Base-by-base conservation (phyloP, 2,888 invertebrate genomes). In the Torymus aiolomorphi region DNA sequence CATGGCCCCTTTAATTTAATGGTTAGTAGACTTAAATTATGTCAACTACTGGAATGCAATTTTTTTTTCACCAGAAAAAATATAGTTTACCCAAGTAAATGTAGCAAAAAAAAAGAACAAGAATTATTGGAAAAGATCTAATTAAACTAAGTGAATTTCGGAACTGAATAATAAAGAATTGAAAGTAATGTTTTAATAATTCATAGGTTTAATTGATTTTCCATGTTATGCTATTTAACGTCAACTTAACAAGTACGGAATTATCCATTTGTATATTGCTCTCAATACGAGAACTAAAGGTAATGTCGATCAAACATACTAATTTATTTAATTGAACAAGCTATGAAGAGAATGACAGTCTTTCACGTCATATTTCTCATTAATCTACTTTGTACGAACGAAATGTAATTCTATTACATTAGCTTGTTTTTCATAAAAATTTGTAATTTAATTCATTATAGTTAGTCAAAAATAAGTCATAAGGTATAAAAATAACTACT, bases 1-100 rank as follows among this genome's bases (percentile, higher is more conserved):
- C 76, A 67, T 78, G 52, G 80, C 62, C 66, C 66, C 54, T 74
- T 71, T 59, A 16, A 49, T 49, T 42, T 42, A 5, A 42, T 42
- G 42, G 42, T 42, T 8, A 42, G 42, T 42, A 42, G 1, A 42
- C 42, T 8, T 42, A 8, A 42, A 42, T 42, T 42, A 0, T 42
- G 8, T 42, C 42, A 42, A 42, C 42, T 42, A 42, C 8, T 42
- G 42, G 1, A 42, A 42, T 8, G 1, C 8, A 5, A 42, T 42
- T 42, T 42, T 8, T 31, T 31, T 42, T 42, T 42, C 42, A 42
- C 20, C 2, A 8, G 42, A 42, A 42, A 42, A 42, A 42, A 3
- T 8, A 42, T 8, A 42, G 42, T 42, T 10, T 42, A 20, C 51
- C 11, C 12, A 18, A 18, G 3, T 16, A 16, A 0, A 16, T 11